Percentiles rank a stretch among this genome's conserved stretches.
phyloP scores from a whole-genome alignment of 2,888 invertebrate genomes.

The Drosophila peninsularis region DNA sequence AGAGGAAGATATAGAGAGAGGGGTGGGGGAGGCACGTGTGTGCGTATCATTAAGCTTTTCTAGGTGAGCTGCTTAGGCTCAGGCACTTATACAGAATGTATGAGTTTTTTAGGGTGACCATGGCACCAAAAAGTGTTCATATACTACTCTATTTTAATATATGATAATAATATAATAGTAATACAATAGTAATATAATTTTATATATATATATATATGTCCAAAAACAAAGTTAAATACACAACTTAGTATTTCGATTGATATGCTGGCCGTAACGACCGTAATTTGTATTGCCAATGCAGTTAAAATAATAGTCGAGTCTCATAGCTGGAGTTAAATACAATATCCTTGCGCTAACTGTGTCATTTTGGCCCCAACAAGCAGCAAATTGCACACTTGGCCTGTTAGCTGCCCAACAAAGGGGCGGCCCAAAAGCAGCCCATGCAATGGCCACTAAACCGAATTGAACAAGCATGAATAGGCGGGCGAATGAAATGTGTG shows the following conservation, averaged over 20 bases:
- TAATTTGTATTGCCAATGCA: constrained; percentile 9
- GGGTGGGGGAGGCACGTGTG: neutral
- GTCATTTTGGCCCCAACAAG: constrained; percentile 49
- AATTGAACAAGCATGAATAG: constrained; percentile 32
- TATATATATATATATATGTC: neutral
- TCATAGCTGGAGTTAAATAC: constrained; percentile 23
- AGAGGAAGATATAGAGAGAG: neutral
- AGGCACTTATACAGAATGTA: constrained; percentile 5
- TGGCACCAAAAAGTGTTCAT: too few relatives aligned
- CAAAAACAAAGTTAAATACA: neutral
- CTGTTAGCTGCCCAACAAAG: constrained; percentile 32
- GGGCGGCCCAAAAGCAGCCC: neutral
- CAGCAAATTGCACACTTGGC: constrained; percentile 53
- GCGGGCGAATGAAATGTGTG: neutral
- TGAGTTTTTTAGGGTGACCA: neutral
- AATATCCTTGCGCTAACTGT: constrained; percentile 45
- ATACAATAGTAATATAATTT: too few relatives aligned
- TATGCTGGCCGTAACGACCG: neutral
- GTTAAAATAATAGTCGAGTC: constrained; percentile 22
- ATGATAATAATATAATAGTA: neutral
- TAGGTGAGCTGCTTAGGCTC: constrained; percentile 22
- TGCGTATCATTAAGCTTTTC: constrained; percentile 29
- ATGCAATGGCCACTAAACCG: constrained; percentile 6
- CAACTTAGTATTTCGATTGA: neutral
- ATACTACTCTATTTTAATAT: too few relatives aligned